A percentile compares a stretch with the other conserved stretches of the same genome.
Conservation (phyloP, 2,797 vertebrate genomes). For the Eurystomus glaucurus region DNA sequence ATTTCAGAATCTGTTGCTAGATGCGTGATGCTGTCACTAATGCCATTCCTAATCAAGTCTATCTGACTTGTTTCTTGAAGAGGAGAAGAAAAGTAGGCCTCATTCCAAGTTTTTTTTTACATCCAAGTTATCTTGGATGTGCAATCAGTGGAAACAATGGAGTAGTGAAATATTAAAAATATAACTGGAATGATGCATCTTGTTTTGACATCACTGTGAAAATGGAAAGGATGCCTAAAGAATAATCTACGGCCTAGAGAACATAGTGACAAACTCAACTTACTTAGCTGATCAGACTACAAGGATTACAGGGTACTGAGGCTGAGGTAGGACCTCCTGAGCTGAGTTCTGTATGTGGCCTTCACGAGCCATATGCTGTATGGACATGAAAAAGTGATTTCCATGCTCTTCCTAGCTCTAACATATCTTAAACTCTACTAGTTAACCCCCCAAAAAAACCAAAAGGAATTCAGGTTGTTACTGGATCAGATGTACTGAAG, state of each 20-base stretch:
- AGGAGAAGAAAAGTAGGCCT: neutral
- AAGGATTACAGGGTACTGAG: neutral
- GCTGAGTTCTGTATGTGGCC: fast-evolving
- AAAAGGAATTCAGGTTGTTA: neutral
- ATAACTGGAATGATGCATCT: neutral
- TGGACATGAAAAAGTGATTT: neutral
- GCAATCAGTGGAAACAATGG: neutral
- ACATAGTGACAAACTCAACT: neutral
- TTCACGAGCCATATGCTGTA: fast-evolving
- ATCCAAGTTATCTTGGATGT: neutral
- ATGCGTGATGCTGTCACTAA: neutral
- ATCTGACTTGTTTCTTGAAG: neutral
- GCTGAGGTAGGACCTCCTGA: neutral
- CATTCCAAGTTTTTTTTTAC: neutral
- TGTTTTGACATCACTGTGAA: neutral
- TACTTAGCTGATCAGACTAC: neutral
- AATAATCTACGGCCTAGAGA: neutral
- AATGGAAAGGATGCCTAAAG: neutral
- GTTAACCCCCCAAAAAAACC: neutral
- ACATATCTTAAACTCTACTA: neutral
- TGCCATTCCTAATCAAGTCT: neutral
- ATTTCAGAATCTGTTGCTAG: neutral
- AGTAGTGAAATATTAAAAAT: neutral
- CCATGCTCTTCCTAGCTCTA: neutral
- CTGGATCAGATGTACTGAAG: neutral